Base-by-base conservation (phyloP, 2,797 vertebrate genomes). In the Lerista edwardsae region DNA sequence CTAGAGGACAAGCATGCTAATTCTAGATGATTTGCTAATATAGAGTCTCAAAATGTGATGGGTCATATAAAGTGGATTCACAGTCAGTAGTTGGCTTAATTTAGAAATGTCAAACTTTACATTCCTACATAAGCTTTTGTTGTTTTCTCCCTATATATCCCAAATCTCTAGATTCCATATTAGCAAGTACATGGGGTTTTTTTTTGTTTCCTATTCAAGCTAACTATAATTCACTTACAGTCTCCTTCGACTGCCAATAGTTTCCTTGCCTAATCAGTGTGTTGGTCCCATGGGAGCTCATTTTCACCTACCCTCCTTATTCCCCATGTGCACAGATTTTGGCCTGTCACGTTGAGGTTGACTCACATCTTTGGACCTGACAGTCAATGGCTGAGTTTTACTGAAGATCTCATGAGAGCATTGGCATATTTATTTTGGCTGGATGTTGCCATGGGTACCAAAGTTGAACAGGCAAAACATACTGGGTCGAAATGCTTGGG, bases 401-500 rank as follows among this genome's bases (percentile, higher is more conserved):
- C 68, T 92, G 85, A 74, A 74, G 84, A 79, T 85, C 90, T 90
- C 47, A 57, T 87, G 82, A 1, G 64, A 87, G 85, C 19, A 64
- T 59, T 86, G 81, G 84, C 85, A 90, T 88, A 88, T 90, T 90
- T 87, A 62, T 74, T 78, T 90, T 80, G 77, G 80, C 85, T 86
- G 83, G 23, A 80, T 86, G 90, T 95, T 95, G 89, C 91, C 86
- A 93, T 91, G 92, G 86, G 86, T 80, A 82, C 88, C 84, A 76
- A 80, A 88, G 57, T 79, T 85, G 89, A 86, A 93, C 94, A 91
- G 85, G 0, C 25, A 90, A 92, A 95, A 93, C 76, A 90, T 78
- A 76, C 83, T 84, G 91, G 90, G 82, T 90, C 93, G 89, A 87
- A 87, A 78, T 91, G 91, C 91, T 92, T 94, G 93, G 91, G 93